phyloP scores from a whole-genome alignment of 2,797 vertebrate genomes.

The Calcarius lapponicus region DNA sequence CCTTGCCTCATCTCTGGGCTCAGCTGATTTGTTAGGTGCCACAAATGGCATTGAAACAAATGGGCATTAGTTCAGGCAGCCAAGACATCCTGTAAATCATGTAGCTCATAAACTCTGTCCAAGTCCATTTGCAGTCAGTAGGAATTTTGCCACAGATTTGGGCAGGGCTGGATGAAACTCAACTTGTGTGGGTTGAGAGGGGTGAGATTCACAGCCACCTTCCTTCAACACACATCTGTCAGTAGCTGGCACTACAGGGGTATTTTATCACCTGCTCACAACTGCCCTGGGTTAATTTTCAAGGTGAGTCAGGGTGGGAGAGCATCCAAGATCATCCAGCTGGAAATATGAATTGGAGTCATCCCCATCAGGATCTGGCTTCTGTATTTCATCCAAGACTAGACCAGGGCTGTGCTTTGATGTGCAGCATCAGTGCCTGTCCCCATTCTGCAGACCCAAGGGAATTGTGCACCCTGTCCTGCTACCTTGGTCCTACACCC shows the following conservation, averaged over 20 bases:
- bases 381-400: not conserved
- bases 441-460: not conserved
- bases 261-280: not conserved
- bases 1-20: not conserved
- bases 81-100: conserved; percentile 9
- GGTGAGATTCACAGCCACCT: not conserved
- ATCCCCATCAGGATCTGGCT: not conserved
- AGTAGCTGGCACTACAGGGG: not conserved
- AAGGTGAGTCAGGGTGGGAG: not conserved
- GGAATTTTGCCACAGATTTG: not conserved
- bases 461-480: not conserved
- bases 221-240: not conserved
- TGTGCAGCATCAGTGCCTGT: not conserved
- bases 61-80: conserved; percentile 20
- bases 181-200: not conserved
- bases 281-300: not conserved
- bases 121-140: not conserved
- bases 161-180: not conserved
- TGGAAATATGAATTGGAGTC: not conserved
- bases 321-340: not conserved
- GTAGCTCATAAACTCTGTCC: not conserved
- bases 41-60: not conserved
- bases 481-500: not conserved
- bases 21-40: not conserved
- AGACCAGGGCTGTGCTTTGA: not conserved